Evolutionary conservation across 2,888 invertebrate species (phyloP), one percentile per base, ranked within the genome.

Genomic region (Tenthredo amoena): DNA sequence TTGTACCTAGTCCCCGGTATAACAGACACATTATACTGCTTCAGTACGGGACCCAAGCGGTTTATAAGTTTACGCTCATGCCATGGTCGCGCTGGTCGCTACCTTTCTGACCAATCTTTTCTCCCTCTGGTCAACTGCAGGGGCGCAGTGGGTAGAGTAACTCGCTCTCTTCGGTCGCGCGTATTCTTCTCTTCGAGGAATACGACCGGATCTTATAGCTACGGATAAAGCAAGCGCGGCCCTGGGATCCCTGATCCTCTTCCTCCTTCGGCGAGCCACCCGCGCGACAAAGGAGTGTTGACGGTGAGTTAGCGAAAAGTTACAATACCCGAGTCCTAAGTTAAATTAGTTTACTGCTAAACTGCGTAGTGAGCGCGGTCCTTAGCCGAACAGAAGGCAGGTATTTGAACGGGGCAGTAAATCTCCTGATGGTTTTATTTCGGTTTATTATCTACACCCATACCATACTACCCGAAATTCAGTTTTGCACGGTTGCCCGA

Each of bases 351-450:
- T 83, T 83, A 83, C 71, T 83, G 71, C 83, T 83, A 83, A 83
- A 83, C 81, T 68, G 83, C 43, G 77, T 83, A 68, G 83, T 83
- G 71, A 83, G 83, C 26, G 43, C 21, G 31, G 47, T 50, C 31
- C 62, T 84, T 77, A 47, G 65, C 26, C 43, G 15, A n/a, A 85
- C 74, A 62, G 68, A 77, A 47, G 84, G 81, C 86, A 79, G 74
- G 77, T 76, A 85, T 85, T 65, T 40, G 37, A 76, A 79, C 68
- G 84, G 58, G 82, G 85, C 86, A 85, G 88, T 91, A 91, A 91
- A 91, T 90, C 90, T 89, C 87, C 84, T 85, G 84, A 90, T 90
- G 90, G 90, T 91, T 91, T 91, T 91, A 91, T 91, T 89, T 87
- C 88, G 89, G 88, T 91, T 91, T 90, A 90, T 89, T 90, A 88